Base-by-base conservation (phyloP, 2,113 vertebrate species). In the Sialia sialis region DNA sequence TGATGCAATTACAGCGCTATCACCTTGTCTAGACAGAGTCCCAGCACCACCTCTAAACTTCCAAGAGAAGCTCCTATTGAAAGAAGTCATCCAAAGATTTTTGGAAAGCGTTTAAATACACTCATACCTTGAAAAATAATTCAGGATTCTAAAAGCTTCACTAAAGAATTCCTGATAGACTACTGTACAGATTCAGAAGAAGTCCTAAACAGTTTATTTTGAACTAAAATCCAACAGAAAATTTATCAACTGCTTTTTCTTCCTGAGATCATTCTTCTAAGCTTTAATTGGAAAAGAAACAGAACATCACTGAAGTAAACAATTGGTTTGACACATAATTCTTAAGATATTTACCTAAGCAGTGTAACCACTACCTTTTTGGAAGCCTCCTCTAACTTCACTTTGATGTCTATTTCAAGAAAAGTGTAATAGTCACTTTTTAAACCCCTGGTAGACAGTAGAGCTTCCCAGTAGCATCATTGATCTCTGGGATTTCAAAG, bases 361-460 rank as follows among this genome's bases (percentile, higher is more conserved):
- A 87, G 39, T 12, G 11, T 51, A 60, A 83, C 18, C 48, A 72
- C 18, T 38, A 39, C 18, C 16, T 72, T 60, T 36, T 30, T 76
- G 32, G 67, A 85, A 38, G 17, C 21, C 48, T 68, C n/a, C 41
- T 72, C 52, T 63, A 70, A 34, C 18, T 78, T 49, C 59, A 22
- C 7, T 66, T 68, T 38, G 51, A 80, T 36, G 36, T 7, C 7
- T 23, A 19, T 17, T 63, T 81, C 41, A 70, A 75, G 36, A 29
- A 60, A 56, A 85, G 13, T 0, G 0, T 11, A 49, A 39, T 0
- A 73, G 41, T 0, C 2, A 25, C 34, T 30, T 69, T 81, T 49
- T 14, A 46, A 69, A 66, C 3, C 16, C n/a, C 14, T 62, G 63
- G 12, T 36, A 11, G 32, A 51, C 3, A 6, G 29, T 5, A 60